These are phyloP conservation scores for Sebastes paucispinis DNA, from an alignment of 2,797 vertebrate species.

Conservation along the genomic window DNA sequence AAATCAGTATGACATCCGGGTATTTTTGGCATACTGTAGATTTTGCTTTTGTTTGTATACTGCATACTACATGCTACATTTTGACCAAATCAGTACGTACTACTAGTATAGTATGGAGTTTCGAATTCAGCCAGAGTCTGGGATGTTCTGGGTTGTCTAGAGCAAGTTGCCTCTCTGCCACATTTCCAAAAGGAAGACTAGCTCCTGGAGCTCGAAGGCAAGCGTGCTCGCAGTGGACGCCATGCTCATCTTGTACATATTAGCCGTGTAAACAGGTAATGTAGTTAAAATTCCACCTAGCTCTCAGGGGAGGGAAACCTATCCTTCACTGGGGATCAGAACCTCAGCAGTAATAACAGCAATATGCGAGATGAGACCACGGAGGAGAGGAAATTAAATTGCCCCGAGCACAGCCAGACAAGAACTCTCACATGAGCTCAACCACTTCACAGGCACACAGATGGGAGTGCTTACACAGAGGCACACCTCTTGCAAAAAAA, in stretches of 20 bases:
- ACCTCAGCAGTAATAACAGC: constrained; percentile 66
- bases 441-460: constrained; percentile 47
- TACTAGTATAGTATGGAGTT: too few species aligned
- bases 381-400: constrained; percentile 78
- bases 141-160: constrained; percentile 8
- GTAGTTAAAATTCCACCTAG: constrained; percentile 54
- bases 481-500: constrained; percentile 47
- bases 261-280: constrained; percentile 65
- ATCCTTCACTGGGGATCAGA: constrained; percentile 52
- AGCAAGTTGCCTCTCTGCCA: constrained; percentile 6
- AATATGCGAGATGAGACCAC: constrained; percentile 56
- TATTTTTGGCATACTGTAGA: too few species aligned
- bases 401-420: constrained; percentile 63
- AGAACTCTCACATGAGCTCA: constrained; percentile 45
- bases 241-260: constrained; percentile 58
- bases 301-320: constrained; percentile 48
- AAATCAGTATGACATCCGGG: too few species aligned
- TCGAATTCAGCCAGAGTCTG: neutral
- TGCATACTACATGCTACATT: too few species aligned
- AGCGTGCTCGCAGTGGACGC: neutral
- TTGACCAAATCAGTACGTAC: too few species aligned
- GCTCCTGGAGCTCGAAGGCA: constrained; percentile 6
- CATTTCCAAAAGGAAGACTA: constrained; percentile 19
- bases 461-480: constrained; percentile 48
- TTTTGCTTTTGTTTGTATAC: too few species aligned